Evolutionary conservation across 2,888 invertebrate genomes (phyloP).

Genomic region (Hartigia nigra): DNA sequence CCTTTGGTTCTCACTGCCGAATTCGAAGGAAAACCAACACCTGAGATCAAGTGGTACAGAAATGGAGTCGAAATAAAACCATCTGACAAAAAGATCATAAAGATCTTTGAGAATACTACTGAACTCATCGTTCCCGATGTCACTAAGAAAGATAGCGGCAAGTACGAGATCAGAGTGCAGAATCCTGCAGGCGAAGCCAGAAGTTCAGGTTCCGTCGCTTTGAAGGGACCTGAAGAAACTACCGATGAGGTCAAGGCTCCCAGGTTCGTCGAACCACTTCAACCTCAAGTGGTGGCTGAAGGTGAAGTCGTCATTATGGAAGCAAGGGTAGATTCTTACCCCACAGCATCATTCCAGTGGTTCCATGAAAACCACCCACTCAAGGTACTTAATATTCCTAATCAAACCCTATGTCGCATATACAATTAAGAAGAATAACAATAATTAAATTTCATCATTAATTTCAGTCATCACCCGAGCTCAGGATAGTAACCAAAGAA

Average conservation of each 20-base stretch:
- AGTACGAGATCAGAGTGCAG: conserved; percentile 87
- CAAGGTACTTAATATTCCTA: conserved; percentile 57
- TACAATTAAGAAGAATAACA: background rate
- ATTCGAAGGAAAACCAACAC: conserved; percentile 78
- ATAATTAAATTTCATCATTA: conserved; percentile 10
- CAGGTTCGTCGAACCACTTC: conserved; percentile 77
- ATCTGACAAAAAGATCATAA: conserved; percentile 73
- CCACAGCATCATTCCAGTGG: conserved; percentile 89
- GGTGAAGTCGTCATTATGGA: conserved; percentile 85
- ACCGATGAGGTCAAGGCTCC: conserved; percentile 76
- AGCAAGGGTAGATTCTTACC: conserved; percentile 80
- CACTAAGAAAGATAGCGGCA: conserved; percentile 82
- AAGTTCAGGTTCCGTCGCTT: conserved; percentile 84
- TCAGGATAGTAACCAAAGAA: conserved; percentile 78
- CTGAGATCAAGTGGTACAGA: conserved; percentile 86
- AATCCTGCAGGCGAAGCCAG: conserved; percentile 83
- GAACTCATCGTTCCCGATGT: conserved; percentile 75
- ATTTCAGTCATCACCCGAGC: conserved; percentile 72
- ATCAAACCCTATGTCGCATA: background rate
- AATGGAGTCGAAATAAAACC: conserved; percentile 82
- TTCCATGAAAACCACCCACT: conserved; percentile 81
- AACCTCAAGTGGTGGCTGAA: conserved; percentile 76
- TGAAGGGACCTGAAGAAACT: conserved; percentile 73
- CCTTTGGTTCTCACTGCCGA: conserved; percentile 77
- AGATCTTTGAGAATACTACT: conserved; percentile 73